Percentiles rank a stretch among this genome's conserved stretches.
Conservation (phyloP, 2,888 invertebrate species). For the Ectemnius lituratus region DNA sequence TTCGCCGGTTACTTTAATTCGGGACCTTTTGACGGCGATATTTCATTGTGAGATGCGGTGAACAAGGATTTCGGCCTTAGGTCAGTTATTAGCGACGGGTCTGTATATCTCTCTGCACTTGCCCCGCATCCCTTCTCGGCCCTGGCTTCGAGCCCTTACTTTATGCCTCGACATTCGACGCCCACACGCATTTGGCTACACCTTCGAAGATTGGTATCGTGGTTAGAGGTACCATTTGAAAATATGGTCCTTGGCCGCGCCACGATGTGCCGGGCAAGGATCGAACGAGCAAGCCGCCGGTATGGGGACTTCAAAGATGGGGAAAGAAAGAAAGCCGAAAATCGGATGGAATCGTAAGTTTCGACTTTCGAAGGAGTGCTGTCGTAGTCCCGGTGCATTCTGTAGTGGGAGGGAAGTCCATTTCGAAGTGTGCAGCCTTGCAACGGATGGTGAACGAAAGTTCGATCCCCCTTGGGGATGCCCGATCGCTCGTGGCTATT, state of each 20-base stretch:
- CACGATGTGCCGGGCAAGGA: neutral
- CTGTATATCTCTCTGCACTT: slow-evolving; percentile 18
- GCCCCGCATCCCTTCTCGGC: slow-evolving; percentile 29
- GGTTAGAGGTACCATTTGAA: slow-evolving; percentile 11
- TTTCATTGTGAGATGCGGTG: slow-evolving; percentile 51
- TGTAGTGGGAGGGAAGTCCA: slow-evolving; percentile 12
- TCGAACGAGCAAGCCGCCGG: neutral
- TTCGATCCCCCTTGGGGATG: neutral
- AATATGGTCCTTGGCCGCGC: slow-evolving; percentile 1
- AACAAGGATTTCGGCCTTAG: slow-evolving; percentile 57
- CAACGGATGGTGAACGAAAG: slow-evolving; percentile 1
- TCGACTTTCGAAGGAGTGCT: slow-evolving; percentile 7
- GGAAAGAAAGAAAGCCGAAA: neutral
- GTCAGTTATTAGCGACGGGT: slow-evolving; percentile 61
- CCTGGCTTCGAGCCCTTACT: no score
- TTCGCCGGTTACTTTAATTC: slow-evolving; percentile 62
- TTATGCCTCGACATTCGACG: slow-evolving; percentile 27
- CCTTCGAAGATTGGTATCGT: slow-evolving; percentile 53
- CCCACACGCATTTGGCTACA: slow-evolving; percentile 48
- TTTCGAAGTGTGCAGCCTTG: neutral
- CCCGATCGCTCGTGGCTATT: slow-evolving; percentile 32
- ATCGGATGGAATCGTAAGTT: neutral
- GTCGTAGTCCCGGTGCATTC: neutral
- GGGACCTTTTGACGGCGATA: slow-evolving; percentile 58
- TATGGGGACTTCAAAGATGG: neutral